Base-by-base conservation (phyloP, 2,888 invertebrate species). In the Isoperla grammatica region DNA sequence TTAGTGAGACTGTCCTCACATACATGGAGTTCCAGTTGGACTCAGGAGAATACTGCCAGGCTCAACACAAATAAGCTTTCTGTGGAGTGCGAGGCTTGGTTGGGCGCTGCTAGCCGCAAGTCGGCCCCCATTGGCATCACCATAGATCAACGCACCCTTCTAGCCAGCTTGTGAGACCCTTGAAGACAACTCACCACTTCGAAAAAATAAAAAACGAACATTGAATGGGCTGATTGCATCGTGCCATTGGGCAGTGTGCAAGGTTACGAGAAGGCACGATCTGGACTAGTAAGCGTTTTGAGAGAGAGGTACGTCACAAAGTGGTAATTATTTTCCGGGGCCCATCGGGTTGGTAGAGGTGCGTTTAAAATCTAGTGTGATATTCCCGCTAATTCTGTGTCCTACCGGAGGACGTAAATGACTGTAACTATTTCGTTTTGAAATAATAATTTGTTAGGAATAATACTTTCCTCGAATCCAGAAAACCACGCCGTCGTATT, bases 21-120 rank as follows among this genome's bases (percentile, higher is more conserved):
- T 62, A 88, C 88, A 92, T 92, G 92, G 92, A 92, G 93, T 94
- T 94, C 90, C 88, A 90, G 83, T 89, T 93, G 87, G 93, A 93
- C 86, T 94, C 93, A 81, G 92, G 93, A 84, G 94, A 95, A 84
- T 95, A 93, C 86, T 95, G 95, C 89, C 93, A 93, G 86, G 94
- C 94, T 79, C 95, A 95, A 88, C 94, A 94, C 93, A 92, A 91
- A 90, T 90, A 90, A 86, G 81, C 78, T 76, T 70, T 35, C 37
- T 39, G 39, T 37, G 40, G 11, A 15, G 3, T 12, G 15, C 45
- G 3, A 45, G 15, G 15, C 45, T 45, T 5, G 45, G 15, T n/a
- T n/a, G 8, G 8, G 29, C 29, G 8, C 29, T 29, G 29, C 29
- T 29, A 29, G 29, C 46, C 20, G 20, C 46, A n/a, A 46, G n/a